Evolutionary conservation across 1,140 invertebrate species (phyloP), one percentile per base, ranked within the genome.

Genomic region (Triops cancriformis): DNA sequence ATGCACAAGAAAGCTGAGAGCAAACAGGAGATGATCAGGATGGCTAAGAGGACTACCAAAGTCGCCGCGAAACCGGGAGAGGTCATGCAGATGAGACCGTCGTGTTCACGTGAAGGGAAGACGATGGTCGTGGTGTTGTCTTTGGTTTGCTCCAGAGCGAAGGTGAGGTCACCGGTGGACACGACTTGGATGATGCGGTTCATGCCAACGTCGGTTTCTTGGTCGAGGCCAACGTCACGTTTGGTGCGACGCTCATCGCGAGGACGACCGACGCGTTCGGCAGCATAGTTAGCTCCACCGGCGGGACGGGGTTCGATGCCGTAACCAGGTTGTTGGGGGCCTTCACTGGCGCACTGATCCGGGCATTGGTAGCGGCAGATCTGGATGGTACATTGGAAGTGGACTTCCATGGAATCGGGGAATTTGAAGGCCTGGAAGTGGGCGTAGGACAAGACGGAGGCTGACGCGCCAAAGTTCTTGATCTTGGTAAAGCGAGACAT

Each of bases 351-450:
- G 82, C 94, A 95, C 81, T 95, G 95, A 81, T 95, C 94, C 0
- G 95, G 94, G 79, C 86, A 86, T 81, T 86, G 85, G 82, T 95
- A 94, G 78, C 94, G 89, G 82, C 95, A 97, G 80, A 97, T 96
- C 83, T 97, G 95, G 80, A 97, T 97, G 18, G 94, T 96, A 85
- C 95, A 97, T 84, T 97, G 94, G 88, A 97, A 97, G 83, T 97
- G 95, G 0, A 97, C 94, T 84, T 97, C 94, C 94, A 97, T 97
- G 0, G 93, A 95, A 82, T 97, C 95, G 0, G 95, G 95, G 86
- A 97, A 97, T 83, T 97, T 97, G 86, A 97, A 97, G 0, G 95
- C 95, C 64, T 94, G 93, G 89, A 97, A 96, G 83, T 96, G 94
- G 0, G 95, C 94, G 81, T 96, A 97, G 0, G 94, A 95, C 3